Percentiles rank a stretch among this genome's conserved stretches.
Evolutionary conservation across 2,888 invertebrate genomes (phyloP).

Genomic region (Drosophila incognita): DNA sequence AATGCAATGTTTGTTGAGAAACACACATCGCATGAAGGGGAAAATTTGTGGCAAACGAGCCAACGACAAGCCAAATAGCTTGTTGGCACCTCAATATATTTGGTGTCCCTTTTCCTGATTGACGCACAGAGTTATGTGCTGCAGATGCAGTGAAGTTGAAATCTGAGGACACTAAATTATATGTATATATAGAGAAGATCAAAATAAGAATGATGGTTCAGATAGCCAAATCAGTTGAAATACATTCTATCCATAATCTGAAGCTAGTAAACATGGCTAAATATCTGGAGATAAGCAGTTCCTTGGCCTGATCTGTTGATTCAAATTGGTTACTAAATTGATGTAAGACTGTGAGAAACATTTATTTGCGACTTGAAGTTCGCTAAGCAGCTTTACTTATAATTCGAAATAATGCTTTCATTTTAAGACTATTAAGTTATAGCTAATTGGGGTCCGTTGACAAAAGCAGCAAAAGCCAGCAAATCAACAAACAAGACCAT

Average conservation of each 20-base stretch:
- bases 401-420: slow-evolving; percentile 14
- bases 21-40: not conserved
- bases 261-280: not conserved
- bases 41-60: not conserved
- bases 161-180: too few relatives aligned
- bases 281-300: not conserved
- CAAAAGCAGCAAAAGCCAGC: slow-evolving; percentile 41
- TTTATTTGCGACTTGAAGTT: not conserved
- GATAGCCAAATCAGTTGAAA: not conserved
- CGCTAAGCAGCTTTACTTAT: slow-evolving; percentile 3
- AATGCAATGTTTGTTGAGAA: slow-evolving; percentile 71
- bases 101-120: not conserved
- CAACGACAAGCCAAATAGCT: not conserved
- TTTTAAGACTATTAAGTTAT: slow-evolving; percentile 11
- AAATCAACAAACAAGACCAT: slow-evolving; percentile 21
- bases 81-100: not conserved
- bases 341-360: slow-evolving; percentile 17
- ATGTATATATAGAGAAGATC: too few relatives aligned
- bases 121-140: not conserved
- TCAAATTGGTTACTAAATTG: not conserved
- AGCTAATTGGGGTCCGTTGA: slow-evolving; percentile 45
- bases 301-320: not conserved
- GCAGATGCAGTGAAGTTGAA: not conserved
- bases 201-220: not conserved
- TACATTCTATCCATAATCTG: not conserved